Evolutionary conservation across 2,113 vertebrate species (phyloP).

Genomic region (Phyllostomus hastatus): DNA sequence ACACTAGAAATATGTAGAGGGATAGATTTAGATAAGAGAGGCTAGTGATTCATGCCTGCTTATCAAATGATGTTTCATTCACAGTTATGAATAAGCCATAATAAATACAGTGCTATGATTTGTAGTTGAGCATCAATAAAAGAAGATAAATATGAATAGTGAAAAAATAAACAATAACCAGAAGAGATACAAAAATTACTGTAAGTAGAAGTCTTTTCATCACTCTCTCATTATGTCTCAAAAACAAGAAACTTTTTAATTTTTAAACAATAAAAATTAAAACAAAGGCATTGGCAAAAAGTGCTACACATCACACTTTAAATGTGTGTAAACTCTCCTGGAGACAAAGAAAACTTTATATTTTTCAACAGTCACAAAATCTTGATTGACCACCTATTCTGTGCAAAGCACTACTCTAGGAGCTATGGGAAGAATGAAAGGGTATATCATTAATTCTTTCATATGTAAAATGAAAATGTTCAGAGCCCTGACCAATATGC

Average conservation of each 20-base stretch:
- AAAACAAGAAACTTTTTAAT: background rate
- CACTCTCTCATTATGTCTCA: background rate
- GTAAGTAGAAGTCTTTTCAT: constrained; percentile 44
- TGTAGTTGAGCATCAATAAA: constrained; percentile 49
- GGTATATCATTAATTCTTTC: background rate
- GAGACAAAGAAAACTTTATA: background rate
- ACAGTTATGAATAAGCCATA: constrained; percentile 43
- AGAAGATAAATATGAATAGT: constrained; percentile 27
- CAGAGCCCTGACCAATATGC: background rate
- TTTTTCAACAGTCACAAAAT: background rate
- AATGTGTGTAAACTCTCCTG: background rate
- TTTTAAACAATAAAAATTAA: constrained; percentile 35
- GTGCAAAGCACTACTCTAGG: background rate
- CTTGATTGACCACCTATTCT: background rate
- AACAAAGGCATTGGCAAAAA: background rate
- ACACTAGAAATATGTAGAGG: constrained; percentile 50
- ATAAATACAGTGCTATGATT: constrained; percentile 49
- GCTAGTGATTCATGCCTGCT: constrained; percentile 42
- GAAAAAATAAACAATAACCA: constrained; percentile 51
- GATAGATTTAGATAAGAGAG: constrained; percentile 46
- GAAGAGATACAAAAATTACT: constrained; percentile 34
- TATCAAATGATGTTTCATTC: constrained; percentile 57
- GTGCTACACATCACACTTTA: background rate
- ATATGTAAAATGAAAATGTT: background rate
- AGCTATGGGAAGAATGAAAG: background rate